phyloP scores from a whole-genome alignment of 1,140 invertebrate genomes.

The Hesperophylax magnus region DNA sequence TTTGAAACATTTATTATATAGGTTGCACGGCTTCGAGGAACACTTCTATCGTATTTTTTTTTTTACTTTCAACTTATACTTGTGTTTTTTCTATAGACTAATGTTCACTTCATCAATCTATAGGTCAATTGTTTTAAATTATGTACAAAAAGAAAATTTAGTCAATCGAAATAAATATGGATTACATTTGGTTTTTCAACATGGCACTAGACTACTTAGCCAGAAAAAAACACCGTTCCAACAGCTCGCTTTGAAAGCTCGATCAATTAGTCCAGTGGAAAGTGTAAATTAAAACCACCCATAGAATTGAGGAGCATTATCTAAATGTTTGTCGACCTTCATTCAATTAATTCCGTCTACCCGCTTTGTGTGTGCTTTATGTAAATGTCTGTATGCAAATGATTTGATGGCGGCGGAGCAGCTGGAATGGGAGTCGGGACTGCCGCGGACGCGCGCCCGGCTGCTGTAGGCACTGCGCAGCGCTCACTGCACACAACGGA shows the following conservation, averaged over 20 bases:
- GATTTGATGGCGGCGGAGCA: slow-evolving; percentile 45
- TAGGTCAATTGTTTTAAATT: no score
- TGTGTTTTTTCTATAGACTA: no score
- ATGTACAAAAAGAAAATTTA: no score
- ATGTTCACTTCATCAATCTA: no score
- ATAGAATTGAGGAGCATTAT: slow-evolving; percentile 44
- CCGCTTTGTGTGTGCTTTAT: slow-evolving; percentile 46
- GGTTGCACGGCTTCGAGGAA: no score
- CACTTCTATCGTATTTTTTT: no score
- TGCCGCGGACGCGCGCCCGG: not conserved
- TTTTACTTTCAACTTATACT: no score
- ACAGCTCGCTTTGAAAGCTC: not conserved
- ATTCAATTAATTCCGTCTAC: slow-evolving; percentile 53
- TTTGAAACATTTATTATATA: no score
- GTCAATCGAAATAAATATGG: no score
- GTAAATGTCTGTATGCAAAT: slow-evolving; percentile 55
- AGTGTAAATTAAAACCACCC: slow-evolving; percentile 28
- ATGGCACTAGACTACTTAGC: not conserved
- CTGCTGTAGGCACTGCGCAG: slow-evolving; percentile 36
- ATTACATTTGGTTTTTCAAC: not conserved
- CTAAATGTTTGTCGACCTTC: slow-evolving; percentile 51
- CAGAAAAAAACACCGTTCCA: not conserved
- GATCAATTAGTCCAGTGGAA: not conserved
- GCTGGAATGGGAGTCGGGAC: not conserved
- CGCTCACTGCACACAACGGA: not conserved